Evolutionary conservation across 2,113 vertebrate species (phyloP).

Genomic region (Pluvianellus socialis): DNA sequence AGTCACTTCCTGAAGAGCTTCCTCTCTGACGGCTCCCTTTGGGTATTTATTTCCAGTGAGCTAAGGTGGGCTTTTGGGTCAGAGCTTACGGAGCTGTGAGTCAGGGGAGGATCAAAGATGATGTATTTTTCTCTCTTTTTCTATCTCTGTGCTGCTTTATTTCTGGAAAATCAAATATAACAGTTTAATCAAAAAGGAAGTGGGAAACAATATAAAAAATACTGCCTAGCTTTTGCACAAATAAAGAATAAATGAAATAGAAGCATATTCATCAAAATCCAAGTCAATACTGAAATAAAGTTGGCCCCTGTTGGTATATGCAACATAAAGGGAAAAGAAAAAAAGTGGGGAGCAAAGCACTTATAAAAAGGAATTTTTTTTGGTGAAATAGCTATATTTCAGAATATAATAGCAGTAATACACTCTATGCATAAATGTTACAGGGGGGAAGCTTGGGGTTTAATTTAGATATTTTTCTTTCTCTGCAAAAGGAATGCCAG

Average conservation of each 20-base stretch:
- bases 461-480: conserved; percentile 26
- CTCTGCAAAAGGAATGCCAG: background rate
- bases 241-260: conserved; percentile 74
- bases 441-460: background rate
- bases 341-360: background rate
- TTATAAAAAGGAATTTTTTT: conserved; percentile 32
- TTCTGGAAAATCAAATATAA: conserved; percentile 75
- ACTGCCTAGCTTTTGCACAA: conserved; percentile 70
- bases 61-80: conserved; percentile 42
- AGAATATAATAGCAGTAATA: conserved; percentile 62
- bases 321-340: conserved; percentile 52
- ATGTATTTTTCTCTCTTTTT: conserved; percentile 40
- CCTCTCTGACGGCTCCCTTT: background rate
- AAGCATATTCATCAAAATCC: conserved; percentile 73
- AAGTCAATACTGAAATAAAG: conserved; percentile 71
- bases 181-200: conserved; percentile 76
- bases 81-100: conserved; percentile 18
- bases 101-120: conserved; percentile 39
- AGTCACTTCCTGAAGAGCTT: conserved; percentile 11
- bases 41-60: conserved; percentile 3
- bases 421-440: conserved; percentile 29
- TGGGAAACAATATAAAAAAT: conserved; percentile 69
- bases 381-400: conserved; percentile 52
- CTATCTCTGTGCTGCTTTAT: conserved; percentile 58
- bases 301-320: conserved; percentile 59